Conservation (phyloP, 2,888 invertebrate species). For the Eupithecia vulgata region DNA sequence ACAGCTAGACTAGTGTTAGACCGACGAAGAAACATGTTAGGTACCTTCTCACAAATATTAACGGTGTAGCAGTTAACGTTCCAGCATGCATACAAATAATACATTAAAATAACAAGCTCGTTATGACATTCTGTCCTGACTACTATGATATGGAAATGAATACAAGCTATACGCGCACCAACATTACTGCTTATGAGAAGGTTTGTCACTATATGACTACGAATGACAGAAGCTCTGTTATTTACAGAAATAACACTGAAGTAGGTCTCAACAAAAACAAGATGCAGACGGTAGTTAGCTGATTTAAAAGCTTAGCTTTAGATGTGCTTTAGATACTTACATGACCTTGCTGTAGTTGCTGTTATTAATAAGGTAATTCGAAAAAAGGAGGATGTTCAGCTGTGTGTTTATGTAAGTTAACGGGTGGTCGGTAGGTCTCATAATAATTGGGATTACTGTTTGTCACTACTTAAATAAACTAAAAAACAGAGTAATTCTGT, state of each 20-base stretch:
- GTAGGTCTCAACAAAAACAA: not conserved
- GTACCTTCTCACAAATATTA: not conserved
- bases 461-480: no score
- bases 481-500: no score
- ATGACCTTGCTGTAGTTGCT: not conserved
- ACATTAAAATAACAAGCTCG: constrained; percentile 18
- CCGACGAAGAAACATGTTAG: not conserved
- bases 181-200: not conserved
- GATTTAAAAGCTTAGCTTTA: not conserved
- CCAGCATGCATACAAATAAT: constrained; percentile 22
- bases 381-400: no score
- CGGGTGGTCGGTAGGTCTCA: no score
- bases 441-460: no score
- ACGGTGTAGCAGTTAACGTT: not conserved
- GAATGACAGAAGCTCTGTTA: not conserved
- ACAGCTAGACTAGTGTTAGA: not conserved
- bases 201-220: not conserved
- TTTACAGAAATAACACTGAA: not conserved
- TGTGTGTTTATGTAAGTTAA: no score
- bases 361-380: no score
- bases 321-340: not conserved
- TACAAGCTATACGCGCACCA: constrained; percentile 6
- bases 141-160: constrained; percentile 17
- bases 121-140: constrained; percentile 16
- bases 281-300: not conserved